Conservation (phyloP, 2,113 vertebrate species). For the Typhlomys cinereus region DNA sequence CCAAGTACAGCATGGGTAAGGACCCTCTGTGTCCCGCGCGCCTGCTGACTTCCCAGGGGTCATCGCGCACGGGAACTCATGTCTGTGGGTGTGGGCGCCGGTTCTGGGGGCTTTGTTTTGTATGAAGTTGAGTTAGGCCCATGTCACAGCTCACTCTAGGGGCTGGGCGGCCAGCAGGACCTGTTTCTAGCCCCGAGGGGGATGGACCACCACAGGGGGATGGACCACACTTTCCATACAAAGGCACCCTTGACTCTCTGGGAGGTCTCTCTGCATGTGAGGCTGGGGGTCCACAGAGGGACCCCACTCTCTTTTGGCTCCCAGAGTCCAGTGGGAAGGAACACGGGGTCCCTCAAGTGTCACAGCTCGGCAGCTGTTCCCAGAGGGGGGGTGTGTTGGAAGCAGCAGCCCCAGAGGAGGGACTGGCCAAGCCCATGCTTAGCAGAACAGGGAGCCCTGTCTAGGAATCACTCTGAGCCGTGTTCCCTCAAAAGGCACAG, state of each 20-base stretch:
- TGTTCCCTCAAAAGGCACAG: neutral
- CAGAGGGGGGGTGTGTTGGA: too few species aligned
- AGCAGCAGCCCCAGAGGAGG: neutral
- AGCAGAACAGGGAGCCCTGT: neutral
- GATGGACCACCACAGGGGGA: too few species aligned
- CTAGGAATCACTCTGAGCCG: neutral
- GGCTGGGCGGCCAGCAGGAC: neutral
- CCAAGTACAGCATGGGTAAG: slow-evolving; percentile 96
- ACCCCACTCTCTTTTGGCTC: neutral
- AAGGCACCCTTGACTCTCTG: neutral
- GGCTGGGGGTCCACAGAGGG: neutral
- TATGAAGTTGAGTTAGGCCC: slow-evolving; percentile 61
- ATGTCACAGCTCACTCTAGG: neutral
- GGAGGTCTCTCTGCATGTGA: fast-evolving
- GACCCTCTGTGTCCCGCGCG: slow-evolving; percentile 62
- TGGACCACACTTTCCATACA: neutral
- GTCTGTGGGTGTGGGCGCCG: neutral
- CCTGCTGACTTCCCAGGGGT: neutral
- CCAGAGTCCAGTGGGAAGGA: neutral
- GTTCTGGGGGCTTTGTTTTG: neutral
- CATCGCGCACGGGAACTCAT: slow-evolving; percentile 41
- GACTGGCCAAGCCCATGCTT: neutral
- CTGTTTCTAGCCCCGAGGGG: neutral
- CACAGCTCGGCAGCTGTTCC: neutral
- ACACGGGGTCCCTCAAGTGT: neutral